phyloP scores from a whole-genome alignment of 2,113 vertebrate genomes.

The Scatophagus argus region DNA sequence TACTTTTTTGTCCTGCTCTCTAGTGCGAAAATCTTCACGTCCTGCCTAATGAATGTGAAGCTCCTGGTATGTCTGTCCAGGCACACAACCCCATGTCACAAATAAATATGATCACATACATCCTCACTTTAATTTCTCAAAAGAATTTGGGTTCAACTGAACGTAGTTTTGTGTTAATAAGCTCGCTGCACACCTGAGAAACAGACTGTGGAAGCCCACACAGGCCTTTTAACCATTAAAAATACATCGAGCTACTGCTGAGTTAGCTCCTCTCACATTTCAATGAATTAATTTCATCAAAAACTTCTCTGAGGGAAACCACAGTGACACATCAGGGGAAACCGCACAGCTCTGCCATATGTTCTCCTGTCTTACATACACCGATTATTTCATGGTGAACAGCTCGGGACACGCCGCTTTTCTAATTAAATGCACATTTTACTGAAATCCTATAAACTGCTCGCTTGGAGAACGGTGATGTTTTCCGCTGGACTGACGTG shows the following conservation, averaged over 20 bases:
- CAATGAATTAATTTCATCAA: constrained; percentile 66
- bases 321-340: constrained; percentile 69
- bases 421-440: constrained; percentile 62
- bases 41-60: constrained; percentile 24
- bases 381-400: constrained; percentile 38
- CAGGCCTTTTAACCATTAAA: constrained; percentile 49
- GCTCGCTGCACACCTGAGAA: constrained; percentile 12
- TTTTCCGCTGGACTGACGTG: constrained; percentile 36
- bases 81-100: background rate
- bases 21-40: background rate
- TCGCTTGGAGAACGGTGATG: constrained; percentile 3
- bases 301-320: constrained; percentile 67
- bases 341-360: constrained; percentile 63
- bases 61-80: background rate
- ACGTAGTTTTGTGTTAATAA: background rate
- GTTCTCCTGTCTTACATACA: constrained; percentile 40
- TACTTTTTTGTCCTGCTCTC: background rate
- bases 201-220: background rate
- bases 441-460: constrained; percentile 53
- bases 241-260: constrained; percentile 45
- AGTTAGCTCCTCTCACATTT: constrained; percentile 46
- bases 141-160: background rate
- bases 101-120: constrained; percentile 2
- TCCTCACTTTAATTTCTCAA: background rate
- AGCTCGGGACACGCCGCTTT: constrained; percentile 23